These are phyloP conservation scores for Choreutis nemorana DNA, from an alignment of 2,888 invertebrate genomes.

Conservation along the genomic window DNA sequence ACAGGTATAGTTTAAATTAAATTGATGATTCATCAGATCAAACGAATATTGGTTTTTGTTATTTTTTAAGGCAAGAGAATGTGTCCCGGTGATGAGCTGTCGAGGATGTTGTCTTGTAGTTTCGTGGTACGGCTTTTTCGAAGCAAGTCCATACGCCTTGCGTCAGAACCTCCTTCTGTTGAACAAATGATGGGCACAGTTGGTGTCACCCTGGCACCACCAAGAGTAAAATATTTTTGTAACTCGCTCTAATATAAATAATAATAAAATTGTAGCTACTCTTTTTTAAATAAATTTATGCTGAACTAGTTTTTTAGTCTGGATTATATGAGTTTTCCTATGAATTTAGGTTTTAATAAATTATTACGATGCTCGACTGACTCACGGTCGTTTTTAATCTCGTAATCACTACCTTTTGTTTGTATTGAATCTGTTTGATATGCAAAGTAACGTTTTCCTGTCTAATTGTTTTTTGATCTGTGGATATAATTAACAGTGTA, in stretches of 20 bases:
- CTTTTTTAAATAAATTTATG: neutral
- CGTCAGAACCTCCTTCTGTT: conserved; percentile 35
- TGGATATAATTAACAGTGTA: too few relatives aligned
- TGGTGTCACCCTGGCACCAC: conserved; percentile 79
- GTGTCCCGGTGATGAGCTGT: conserved; percentile 86
- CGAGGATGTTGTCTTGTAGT: conserved; percentile 75
- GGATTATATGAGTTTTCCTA: neutral
- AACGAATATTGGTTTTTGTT: neutral
- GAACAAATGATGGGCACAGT: conserved; percentile 72
- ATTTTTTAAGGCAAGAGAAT: conserved; percentile 75
- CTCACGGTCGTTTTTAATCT: too few relatives aligned
- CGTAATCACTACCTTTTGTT: too few relatives aligned
- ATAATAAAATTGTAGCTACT: neutral
- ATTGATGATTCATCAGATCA: too few relatives aligned
- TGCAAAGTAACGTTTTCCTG: too few relatives aligned
- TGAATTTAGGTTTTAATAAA: too few relatives aligned
- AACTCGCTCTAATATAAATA: conserved; percentile 21
- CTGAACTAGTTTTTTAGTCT: neutral
- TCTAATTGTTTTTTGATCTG: too few relatives aligned
- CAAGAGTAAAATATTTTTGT: conserved; percentile 43
- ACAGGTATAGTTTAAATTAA: conserved; percentile 62
- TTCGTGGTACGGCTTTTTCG: conserved; percentile 74
- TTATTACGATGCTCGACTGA: too few relatives aligned
- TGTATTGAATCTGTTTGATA: too few relatives aligned
- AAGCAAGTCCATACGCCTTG: conserved; percentile 67